phyloP scores from a whole-genome alignment of 53 echinoderm and acorn worm genomes.

The Crossaster papposus region DNA sequence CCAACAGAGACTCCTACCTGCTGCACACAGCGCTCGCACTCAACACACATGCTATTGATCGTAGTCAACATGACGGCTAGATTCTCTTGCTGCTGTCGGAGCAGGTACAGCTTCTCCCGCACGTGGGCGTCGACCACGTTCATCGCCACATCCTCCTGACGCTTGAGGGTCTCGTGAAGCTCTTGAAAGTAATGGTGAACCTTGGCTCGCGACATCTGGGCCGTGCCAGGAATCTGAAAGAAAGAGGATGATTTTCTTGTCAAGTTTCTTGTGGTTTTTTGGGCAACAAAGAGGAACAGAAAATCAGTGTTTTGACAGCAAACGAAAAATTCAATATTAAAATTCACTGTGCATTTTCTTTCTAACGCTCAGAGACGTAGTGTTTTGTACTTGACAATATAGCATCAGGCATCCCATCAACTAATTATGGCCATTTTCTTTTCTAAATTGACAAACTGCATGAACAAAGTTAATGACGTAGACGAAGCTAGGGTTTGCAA shows the following conservation, averaged over 20 bases:
- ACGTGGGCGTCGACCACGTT: conserved; percentile 91
- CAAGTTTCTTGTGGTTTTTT: too few species aligned
- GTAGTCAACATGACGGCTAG: conserved; percentile 70
- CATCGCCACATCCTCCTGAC: conserved; percentile 89
- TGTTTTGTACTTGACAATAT: not conserved
- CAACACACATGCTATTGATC: conserved; percentile 78
- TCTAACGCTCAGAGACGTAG: too few species aligned
- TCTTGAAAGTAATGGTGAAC: conserved; percentile 85
- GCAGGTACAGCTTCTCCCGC: conserved; percentile 79
- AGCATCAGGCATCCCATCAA: too few species aligned
- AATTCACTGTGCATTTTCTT: too few species aligned
- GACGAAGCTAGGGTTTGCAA: too few species aligned
- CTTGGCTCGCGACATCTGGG: conserved; percentile 85
- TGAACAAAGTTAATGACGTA: too few species aligned
- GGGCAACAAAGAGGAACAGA: too few species aligned
- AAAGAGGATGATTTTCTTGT: not conserved
- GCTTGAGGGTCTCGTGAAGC: conserved; percentile 81
- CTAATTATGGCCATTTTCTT: too few species aligned
- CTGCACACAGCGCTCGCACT: conserved; percentile 83
- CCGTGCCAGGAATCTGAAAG: conserved; percentile 88
- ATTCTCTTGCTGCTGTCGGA: conserved; percentile 92
- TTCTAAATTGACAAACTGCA: too few species aligned
- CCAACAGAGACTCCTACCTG: conserved; percentile 58
- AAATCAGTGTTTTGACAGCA: not conserved
- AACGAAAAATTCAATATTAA: too few species aligned